These are phyloP conservation scores for Coregonus clupeaformis DNA, from an alignment of 2,113 vertebrate genomes.

Conservation along the genomic window DNA sequence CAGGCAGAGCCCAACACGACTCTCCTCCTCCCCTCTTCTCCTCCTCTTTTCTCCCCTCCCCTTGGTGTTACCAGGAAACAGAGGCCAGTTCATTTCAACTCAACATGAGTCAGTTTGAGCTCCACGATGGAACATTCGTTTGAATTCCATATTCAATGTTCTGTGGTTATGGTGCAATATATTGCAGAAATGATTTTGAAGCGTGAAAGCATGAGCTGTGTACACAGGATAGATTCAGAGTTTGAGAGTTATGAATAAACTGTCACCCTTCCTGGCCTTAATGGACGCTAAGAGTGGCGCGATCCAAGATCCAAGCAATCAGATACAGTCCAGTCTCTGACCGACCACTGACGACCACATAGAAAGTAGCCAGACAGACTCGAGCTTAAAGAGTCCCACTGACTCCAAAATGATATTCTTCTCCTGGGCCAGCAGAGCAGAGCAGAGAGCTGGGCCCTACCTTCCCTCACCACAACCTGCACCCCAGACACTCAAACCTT, in stretches of 20 bases:
- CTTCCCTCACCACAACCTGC: no score
- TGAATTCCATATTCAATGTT: not conserved
- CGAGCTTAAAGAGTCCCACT: not conserved
- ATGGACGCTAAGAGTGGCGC: not conserved
- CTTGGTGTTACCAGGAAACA: not conserved
- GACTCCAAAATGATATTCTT: not conserved
- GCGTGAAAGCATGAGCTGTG: no score
- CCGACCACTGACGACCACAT: not conserved
- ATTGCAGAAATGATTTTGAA: not conserved
- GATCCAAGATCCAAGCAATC: not conserved
- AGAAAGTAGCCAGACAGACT: conserved; percentile 32
- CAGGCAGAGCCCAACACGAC: conserved; percentile 36
- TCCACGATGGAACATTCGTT: not conserved
- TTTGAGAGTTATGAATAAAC: not conserved
- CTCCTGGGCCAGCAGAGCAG: no score
- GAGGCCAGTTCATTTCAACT: not conserved
- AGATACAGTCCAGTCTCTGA: not conserved
- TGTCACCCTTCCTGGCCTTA: not conserved
- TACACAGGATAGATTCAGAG: not conserved
- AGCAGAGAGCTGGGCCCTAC: no score
- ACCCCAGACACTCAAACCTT: conserved; percentile 14
- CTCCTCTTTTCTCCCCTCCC: not conserved
- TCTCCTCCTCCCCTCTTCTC: not conserved
- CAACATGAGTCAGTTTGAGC: not conserved
- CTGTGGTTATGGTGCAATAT: not conserved